Base-by-base conservation (phyloP, 2,113 vertebrate species). In the Pavo muticus region DNA sequence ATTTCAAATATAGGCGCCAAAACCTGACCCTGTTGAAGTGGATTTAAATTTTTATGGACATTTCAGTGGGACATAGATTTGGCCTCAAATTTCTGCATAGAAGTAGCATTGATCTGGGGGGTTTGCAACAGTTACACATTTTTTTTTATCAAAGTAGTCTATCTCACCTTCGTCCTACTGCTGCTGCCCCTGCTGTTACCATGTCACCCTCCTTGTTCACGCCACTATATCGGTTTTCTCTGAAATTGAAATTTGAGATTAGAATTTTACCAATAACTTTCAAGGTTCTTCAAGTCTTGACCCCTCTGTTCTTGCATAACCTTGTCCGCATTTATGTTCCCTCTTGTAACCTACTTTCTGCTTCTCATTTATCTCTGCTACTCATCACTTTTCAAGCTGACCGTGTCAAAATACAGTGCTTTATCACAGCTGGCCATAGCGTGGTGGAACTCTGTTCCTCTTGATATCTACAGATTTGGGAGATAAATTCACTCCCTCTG, bases 301-400 rank as follows among this genome's bases (percentile, higher is more conserved):
- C 83, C 88, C 24, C 68, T 97, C 80, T 96, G 63, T 95, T 95
- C 80, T 75, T 94, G 75, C 65, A 88, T 77, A 96, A 91, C 91
- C 71, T 40, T 32, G 84, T 91, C 75, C 77, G 88, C 68, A 48
- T 91, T 94, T 90, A 82, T 94, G 70, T 92, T 95, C 52, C 84
- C 30, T 85, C 75, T 84, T 3, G 1, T 89, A 95, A 95, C 90
- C 92, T 91, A 94, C 88, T 86, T 96, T 95, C 96, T 92, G 56
- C 47, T 88, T 91, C 65, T 88, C 87, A 79, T 93, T 93, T 93
- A 81, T 90, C 70, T 91, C 63, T 2, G 6, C 40, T 84, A 23
- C 25, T 21, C 2, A 8, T 56, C 59, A 61, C 78, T 88, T 92
- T 79, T 91, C 59, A 93, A 90, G 39, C n/a, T 57, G 69, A 50